Conservation (phyloP, 2,888 invertebrate species). For the Melipona bicolor region DNA sequence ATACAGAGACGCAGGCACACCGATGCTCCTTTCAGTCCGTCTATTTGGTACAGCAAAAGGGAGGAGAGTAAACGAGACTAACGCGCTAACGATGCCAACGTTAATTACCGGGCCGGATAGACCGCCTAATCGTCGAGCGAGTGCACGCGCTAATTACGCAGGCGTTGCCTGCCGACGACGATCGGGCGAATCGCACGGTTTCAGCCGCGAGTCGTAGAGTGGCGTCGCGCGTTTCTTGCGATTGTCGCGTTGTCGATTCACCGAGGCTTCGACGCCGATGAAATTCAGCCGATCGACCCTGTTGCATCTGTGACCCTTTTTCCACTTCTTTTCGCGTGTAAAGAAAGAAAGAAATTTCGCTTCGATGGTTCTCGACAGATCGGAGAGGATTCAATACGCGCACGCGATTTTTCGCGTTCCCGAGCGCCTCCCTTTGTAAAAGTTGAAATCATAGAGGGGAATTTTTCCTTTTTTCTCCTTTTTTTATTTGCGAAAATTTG, state of each 20-base stretch:
- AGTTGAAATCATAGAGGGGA: not conserved
- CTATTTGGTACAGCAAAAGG: constrained; percentile 42
- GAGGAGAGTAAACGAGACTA: constrained; percentile 69
- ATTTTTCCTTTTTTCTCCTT: too few relatives aligned
- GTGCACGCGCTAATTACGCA: constrained; percentile 70
- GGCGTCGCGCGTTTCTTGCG: constrained; percentile 41
- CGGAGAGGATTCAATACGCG: not conserved
- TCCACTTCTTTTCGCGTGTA: not conserved
- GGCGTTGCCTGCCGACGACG: constrained; percentile 41
- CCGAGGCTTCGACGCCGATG: not conserved
- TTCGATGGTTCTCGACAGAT: not conserved
- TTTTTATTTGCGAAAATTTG: not conserved
- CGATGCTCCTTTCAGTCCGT: constrained; percentile 19
- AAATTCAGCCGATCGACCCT: not conserved
- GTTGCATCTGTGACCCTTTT: not conserved
- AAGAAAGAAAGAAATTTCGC: not conserved
- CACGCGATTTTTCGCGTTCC: not conserved
- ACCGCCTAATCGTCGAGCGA: constrained; percentile 72
- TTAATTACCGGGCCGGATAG: constrained; percentile 77
- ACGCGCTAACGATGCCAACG: constrained; percentile 77
- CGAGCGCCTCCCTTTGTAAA: too few relatives aligned
- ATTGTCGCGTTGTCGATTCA: not conserved
- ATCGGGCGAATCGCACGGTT: constrained; percentile 58
- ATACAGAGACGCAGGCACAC: not conserved
- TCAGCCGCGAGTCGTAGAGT: constrained; percentile 26